phyloP scores from a whole-genome alignment of 2,797 vertebrate genomes.

The Channa striata region DNA sequence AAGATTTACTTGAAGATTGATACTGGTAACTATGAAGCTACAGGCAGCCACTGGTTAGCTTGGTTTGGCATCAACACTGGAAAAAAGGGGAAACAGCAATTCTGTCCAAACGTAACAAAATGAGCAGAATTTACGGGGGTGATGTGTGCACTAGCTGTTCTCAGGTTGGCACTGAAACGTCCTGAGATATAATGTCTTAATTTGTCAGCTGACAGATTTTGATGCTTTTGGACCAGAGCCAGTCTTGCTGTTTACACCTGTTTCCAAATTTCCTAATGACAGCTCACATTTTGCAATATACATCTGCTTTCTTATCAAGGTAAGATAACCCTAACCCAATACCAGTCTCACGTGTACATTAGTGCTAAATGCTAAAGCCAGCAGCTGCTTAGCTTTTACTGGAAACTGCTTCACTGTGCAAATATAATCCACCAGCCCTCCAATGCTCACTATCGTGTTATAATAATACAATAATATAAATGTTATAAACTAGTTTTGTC shows the following conservation, averaged over 20 bases:
- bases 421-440: no score
- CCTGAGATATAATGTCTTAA: not conserved
- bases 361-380: not conserved
- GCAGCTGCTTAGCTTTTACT: no score
- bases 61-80: not conserved
- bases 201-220: not conserved
- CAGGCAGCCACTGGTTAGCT: not conserved
- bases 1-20: conserved; percentile 2
- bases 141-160: not conserved
- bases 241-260: not conserved
- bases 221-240: not conserved
- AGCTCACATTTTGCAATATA: not conserved
- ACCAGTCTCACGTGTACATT: not conserved
- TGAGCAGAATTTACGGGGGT: not conserved
- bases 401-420: no score
- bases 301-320: not conserved
- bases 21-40: not conserved
- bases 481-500: no score
- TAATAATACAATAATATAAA: no score
- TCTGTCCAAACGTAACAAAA: not conserved
- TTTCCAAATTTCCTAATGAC: not conserved
- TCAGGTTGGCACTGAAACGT: conserved; percentile 6
- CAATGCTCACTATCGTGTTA: no score
- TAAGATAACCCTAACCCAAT: not conserved
- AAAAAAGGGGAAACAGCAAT: not conserved